A percentile compares a stretch with the other conserved stretches of the same genome.
phyloP scores from a whole-genome alignment of 1,140 invertebrate species.

The Tribolium castaneum region DNA sequence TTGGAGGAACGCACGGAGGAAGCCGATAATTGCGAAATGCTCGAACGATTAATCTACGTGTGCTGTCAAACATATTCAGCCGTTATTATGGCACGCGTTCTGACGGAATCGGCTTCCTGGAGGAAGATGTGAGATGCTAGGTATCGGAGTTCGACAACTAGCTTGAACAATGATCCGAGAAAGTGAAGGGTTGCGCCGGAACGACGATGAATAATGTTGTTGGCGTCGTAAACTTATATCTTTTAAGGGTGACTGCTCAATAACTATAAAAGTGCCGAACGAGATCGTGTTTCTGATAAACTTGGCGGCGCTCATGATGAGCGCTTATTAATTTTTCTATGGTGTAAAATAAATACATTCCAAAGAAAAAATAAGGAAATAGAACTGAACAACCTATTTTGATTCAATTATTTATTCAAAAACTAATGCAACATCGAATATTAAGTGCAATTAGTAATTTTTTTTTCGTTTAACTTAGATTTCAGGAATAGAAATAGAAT shows the following conservation, averaged over 20 bases:
- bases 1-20: background rate
- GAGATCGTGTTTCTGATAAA: slow-evolving; percentile 17
- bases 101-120: background rate
- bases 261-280: slow-evolving; percentile 34
- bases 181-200: background rate
- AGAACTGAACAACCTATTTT: no score
- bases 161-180: slow-evolving; percentile 8
- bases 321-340: slow-evolving; percentile 11
- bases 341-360: no score
- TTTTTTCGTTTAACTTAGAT: no score
- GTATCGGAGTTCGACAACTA: background rate
- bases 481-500: no score
- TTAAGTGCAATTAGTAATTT: no score
- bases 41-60: slow-evolving; percentile 13
- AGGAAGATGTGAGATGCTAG: background rate
- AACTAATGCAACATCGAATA: no score
- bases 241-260: slow-evolving; percentile 33
- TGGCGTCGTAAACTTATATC: slow-evolving; percentile 25
- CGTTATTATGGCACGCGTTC: slow-evolving; percentile 2
- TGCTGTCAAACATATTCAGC: slow-evolving; percentile 27
- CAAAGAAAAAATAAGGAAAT: no score
- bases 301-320: background rate
- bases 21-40: slow-evolving; percentile 18
- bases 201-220: slow-evolving; percentile 28
- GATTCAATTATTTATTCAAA: no score